These are phyloP conservation scores for Percina caprodes DNA, from an alignment of 2,113 vertebrate species.

Conservation along the genomic window DNA sequence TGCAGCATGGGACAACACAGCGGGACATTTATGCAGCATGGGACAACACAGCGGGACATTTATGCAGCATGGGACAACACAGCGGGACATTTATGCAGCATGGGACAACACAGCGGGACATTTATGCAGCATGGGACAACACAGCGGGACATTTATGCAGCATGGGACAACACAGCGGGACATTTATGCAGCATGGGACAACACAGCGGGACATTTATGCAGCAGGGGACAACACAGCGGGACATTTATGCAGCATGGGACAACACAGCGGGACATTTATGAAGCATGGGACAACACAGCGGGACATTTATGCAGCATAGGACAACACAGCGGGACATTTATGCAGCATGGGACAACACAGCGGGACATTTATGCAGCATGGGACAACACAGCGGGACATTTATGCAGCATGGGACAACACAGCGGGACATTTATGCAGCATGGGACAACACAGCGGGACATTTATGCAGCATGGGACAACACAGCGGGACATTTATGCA, in stretches of 20 bases:
- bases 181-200: constrained; percentile 21
- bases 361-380: constrained; percentile 3
- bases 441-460: background rate
- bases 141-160: background rate
- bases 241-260: constrained; percentile 24
- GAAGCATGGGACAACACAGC: constrained; percentile 5
- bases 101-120: background rate
- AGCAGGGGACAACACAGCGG: background rate
- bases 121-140: constrained; percentile 19
- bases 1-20: constrained; percentile 7
- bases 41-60: background rate
- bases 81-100: background rate
- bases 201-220: background rate
- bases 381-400: background rate
- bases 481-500: background rate
- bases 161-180: background rate
- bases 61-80: constrained; percentile 16
- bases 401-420: constrained; percentile 18
- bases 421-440: background rate
- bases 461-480: constrained; percentile 21
- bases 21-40: constrained; percentile 15
- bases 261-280: background rate
- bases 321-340: background rate
- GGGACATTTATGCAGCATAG: constrained; percentile 15
- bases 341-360: constrained; percentile 12